Evolutionary conservation across 2,888 invertebrate genomes (phyloP), one percentile per base, ranked within the genome.

Genomic region (Lutraria lutraria): DNA sequence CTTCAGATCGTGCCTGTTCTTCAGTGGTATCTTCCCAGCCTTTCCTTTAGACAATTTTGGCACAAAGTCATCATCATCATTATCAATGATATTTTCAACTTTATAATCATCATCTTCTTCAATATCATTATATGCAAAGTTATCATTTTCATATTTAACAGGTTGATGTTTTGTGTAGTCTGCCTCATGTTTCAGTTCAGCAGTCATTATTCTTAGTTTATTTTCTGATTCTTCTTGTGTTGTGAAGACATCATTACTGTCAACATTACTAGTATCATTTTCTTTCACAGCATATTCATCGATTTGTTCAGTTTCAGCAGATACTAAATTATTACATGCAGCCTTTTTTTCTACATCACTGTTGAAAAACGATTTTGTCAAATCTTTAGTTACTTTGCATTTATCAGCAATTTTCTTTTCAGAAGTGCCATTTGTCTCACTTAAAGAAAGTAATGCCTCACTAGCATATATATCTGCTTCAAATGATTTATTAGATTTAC

Each of bases 381-480:
- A 21, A 34, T n/a, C 13, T 53, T 25, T 53, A 63, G 3, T 21
- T 21, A 43, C n/a, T 25, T 83, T 31, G 19, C 34, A 13, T 34
- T 60, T 83, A 63, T 76, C 31, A 34, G 63, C 25, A 43, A 19
- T 56, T 34, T 60, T 63, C 34, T 54, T 83, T 63, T 19, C n/a
- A 60, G 54, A 19, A 31, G 60, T n/a, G n/a, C 56, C 63, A 19
- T 54, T 83, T 16, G 53, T 83, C 25, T 81, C 83, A 68, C 89
- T 86, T 31, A 86, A 84, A 2, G 89, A 83, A 25, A 89, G 29
- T n/a, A 89, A 81, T 25, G 86, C 86, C 80, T 89, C 81, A 83
- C 89, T 86, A n/a, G 89, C 89, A 81, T 54, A 52, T 0, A 89
- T 29, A 68, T 89, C 89, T 63, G 89, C 83, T 43, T 83, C 83